phyloP scores from a whole-genome alignment of 2,113 vertebrate species.

The Anser cygnoides region DNA sequence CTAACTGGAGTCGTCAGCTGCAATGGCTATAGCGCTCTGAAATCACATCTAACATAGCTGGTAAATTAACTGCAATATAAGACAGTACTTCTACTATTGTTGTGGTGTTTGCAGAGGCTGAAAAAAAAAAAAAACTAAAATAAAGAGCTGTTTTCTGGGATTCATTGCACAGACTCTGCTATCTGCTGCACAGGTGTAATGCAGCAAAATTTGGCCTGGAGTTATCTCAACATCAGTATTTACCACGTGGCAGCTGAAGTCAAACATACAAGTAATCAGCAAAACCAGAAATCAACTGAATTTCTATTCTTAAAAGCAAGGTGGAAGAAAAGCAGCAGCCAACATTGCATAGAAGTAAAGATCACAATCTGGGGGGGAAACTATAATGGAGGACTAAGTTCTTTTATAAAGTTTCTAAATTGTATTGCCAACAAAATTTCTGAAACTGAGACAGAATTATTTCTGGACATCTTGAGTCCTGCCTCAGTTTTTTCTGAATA shows the following conservation, averaged over 20 bases:
- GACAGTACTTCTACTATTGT: not conserved
- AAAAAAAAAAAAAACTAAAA: not conserved
- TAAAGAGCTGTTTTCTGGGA: not conserved
- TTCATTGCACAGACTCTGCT: not conserved
- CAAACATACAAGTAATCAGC: constrained; percentile 19
- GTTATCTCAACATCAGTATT: not conserved
- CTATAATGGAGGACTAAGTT: not conserved
- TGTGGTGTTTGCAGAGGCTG: not conserved
- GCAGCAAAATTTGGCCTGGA: not conserved
- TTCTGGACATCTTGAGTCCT: not conserved
- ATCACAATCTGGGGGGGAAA: not conserved
- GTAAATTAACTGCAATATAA: not conserved
- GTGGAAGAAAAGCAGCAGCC: not conserved
- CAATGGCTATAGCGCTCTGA: not conserved
- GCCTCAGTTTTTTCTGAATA: not conserved
- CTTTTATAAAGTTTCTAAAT: not conserved
- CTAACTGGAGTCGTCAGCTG: not conserved
- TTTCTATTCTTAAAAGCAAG: constrained; percentile 14
- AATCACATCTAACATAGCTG: not conserved
- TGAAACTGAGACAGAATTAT: not conserved
- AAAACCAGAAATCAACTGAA: constrained; percentile 45
- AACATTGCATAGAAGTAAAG: not conserved
- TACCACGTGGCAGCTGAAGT: not conserved
- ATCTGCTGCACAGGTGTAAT: not conserved
- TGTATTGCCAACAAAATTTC: not conserved